A percentile compares a stretch with the other conserved stretches of the same genome.
These are phyloP conservation scores for Peromyscus melanophrys DNA, from an alignment of 2,797 vertebrate species.

Conservation along the genomic window DNA sequence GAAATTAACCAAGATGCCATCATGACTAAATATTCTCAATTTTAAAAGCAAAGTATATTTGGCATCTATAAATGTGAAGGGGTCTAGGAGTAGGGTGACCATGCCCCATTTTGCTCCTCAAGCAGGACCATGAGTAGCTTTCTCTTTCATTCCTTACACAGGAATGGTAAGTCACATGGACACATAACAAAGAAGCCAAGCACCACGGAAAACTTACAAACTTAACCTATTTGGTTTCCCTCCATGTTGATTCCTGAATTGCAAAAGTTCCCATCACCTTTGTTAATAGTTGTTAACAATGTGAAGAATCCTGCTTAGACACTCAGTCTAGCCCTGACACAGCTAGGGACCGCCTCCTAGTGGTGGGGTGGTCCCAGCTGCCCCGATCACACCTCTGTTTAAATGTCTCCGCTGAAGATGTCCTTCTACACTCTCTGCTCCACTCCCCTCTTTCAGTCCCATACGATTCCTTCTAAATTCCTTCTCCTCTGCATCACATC, in stretches of 20 bases:
- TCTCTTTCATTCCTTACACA: slow-evolving; percentile 15
- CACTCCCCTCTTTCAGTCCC: background rate
- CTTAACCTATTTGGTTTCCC: slow-evolving; percentile 13
- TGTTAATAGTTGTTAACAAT: background rate
- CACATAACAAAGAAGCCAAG: background rate
- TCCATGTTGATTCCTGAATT: slow-evolving; percentile 41
- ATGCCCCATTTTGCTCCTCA: slow-evolving; percentile 4
- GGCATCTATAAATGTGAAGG: slow-evolving; percentile 41
- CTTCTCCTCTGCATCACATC: background rate
- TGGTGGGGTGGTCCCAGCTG: slow-evolving; percentile 54
- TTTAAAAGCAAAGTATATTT: slow-evolving; percentile 57
- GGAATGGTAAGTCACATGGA: background rate
- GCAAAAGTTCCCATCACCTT: background rate
- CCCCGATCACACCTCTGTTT: background rate
- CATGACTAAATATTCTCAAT: slow-evolving; percentile 61
- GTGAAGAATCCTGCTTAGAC: background rate
- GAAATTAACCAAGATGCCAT: slow-evolving; percentile 63
- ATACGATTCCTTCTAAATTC: background rate
- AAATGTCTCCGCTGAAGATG: background rate
- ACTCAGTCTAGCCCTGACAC: background rate
- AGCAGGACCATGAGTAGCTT: background rate
- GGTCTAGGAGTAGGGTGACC: slow-evolving; percentile 34
- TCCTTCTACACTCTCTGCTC: background rate
- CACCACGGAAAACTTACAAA: background rate
- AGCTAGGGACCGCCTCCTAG: slow-evolving; percentile 71